Evolutionary conservation across 2,113 vertebrate species (phyloP), one percentile per base, ranked within the genome.

Genomic region (Lampris megalopsis): DNA sequence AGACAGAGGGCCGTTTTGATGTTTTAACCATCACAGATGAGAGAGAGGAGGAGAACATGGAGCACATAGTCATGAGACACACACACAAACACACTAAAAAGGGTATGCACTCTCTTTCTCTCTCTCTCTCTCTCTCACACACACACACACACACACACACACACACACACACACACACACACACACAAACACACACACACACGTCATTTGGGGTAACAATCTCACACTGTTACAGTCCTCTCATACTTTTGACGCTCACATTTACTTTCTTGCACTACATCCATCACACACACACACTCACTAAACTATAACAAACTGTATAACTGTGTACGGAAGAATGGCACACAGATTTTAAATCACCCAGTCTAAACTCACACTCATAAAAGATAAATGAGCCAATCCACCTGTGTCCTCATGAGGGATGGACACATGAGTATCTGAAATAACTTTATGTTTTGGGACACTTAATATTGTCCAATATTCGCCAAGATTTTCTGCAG

Each of bases 1-100:
- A 88, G 85, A 91, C 86, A 91, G 82, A 90, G 88, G 82, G 84
- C 76, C 47, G 90, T 92, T 92, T 92, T 94, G 93, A 94, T 93
- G 92, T 94, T 94, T 94, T 92, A 94, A 94, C 92, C 88, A 94
- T 93, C 91, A 88, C 79, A 90, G 89, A 90, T 89, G 89, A 91
- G 92, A 91, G 75, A 75, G 80, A 86, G 87, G 82, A 83, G 78
- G 84, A 68, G 75, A 87, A 86, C 79, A 83, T 83, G 82, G 83
- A 74, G 82, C 77, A 88, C 83, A 86, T 76, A 88, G 81, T 83
- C 79, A 86, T 88, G 71, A 83, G 77, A 86, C 61, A 77, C 50
- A 52, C 49, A 8, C 41, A 37, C 86, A 88, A 57, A 59, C 86
- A 80, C 81, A 81, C 81, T 24, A 24, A 24, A 24, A 24, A 24